These are phyloP conservation scores for Scolopax bukidnonensis DNA, from an alignment of 2,797 vertebrate genomes.

Conservation along the genomic window DNA sequence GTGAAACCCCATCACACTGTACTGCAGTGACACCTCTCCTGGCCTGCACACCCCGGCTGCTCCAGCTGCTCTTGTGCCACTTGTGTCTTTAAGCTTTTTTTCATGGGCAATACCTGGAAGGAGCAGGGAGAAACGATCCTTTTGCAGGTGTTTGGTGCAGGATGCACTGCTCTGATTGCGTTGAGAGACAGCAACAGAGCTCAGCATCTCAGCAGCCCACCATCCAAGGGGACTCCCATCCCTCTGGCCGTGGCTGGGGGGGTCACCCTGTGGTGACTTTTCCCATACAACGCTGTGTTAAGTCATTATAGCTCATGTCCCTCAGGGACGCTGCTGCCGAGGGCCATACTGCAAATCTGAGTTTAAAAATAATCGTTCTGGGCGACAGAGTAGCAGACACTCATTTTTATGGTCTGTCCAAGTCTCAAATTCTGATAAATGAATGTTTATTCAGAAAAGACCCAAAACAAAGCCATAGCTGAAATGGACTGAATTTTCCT, in stretches of 20 bases:
- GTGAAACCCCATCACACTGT: rapidly evolving
- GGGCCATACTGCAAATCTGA: background rate
- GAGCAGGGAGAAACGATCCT: background rate
- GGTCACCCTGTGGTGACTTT: background rate
- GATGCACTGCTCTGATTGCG: background rate
- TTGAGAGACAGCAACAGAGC: background rate
- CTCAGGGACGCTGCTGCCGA: rapidly evolving
- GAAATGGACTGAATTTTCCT: slow-evolving; percentile 34
- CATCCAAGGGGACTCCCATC: background rate
- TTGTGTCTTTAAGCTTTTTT: background rate
- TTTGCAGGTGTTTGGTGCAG: background rate
- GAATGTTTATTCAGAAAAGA: slow-evolving; percentile 61
- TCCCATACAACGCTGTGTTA: background rate
- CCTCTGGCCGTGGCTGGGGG: background rate
- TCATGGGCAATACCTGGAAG: background rate
- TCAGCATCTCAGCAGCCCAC: background rate
- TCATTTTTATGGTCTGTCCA: slow-evolving; percentile 26
- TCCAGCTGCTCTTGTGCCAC: background rate
- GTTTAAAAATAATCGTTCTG: slow-evolving; percentile 45
- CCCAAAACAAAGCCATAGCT: slow-evolving; percentile 49
- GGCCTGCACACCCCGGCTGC: background rate
- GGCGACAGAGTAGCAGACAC: background rate
- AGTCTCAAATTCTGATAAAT: slow-evolving; percentile 33
- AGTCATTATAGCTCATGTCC: background rate
- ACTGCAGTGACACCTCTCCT: background rate